Evolutionary conservation across 2,797 vertebrate genomes (phyloP).

Genomic region (Chelonia mydas): DNA sequence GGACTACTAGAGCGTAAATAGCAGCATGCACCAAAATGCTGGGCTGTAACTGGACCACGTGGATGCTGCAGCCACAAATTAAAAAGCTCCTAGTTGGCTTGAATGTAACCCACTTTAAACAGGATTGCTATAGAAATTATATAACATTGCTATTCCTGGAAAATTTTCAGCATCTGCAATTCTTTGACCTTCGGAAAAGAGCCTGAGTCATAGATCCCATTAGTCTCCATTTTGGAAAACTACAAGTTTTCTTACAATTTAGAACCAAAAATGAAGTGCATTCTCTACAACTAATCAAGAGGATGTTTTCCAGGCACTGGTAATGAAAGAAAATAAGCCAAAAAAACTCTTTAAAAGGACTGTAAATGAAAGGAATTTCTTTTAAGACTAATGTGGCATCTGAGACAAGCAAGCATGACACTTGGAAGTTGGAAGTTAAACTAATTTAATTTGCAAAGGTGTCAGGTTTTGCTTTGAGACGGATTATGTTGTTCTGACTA

Average conservation of each 20-base stretch:
- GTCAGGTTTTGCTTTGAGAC: neutral
- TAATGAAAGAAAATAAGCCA: slow-evolving; percentile 32
- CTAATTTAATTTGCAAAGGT: neutral
- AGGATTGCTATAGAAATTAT: neutral
- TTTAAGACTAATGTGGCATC: neutral
- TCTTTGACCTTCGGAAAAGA: neutral
- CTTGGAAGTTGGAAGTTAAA: neutral
- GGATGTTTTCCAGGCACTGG: neutral
- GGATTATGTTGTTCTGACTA: neutral
- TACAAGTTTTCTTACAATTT: neutral
- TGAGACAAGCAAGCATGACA: neutral
- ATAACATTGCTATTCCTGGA: neutral
- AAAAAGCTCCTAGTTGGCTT: neutral
- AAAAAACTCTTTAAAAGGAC: neutral
- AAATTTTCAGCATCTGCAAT: neutral
- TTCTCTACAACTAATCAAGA: neutral
- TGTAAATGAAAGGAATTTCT: neutral
- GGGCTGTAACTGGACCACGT: neutral
- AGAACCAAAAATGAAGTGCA: neutral
- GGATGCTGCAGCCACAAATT: neutral
- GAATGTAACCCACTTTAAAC: neutral
- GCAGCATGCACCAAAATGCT: neutral
- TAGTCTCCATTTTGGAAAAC: neutral
- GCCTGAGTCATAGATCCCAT: neutral
- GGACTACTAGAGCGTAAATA: neutral